Base-by-base conservation (phyloP, 2,888 invertebrate genomes). In the Clusia tigrina region DNA sequence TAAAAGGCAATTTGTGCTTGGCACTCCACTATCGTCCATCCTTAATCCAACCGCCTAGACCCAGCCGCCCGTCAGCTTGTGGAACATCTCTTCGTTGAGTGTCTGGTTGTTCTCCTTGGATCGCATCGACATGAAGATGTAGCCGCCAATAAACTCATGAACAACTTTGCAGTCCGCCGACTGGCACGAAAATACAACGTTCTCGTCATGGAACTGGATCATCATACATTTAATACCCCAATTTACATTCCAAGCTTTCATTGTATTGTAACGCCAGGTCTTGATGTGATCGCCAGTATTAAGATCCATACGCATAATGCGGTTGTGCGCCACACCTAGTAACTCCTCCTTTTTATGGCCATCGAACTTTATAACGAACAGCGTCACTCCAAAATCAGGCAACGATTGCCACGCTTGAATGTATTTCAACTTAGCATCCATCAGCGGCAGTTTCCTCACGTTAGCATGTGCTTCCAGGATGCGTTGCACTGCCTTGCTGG, bases 151-250 rank as follows among this genome's bases (percentile, higher is more conserved):
- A 83, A 97, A 98, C 84, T 98, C 98, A 83, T 98, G 98, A 5
- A 97, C 92, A 0, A 97, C 96, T 86, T 99, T 99, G 83, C 98
- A 99, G 83, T 98, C 98, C 0, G 98, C 96, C 2, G 97, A 97
- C 63, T 94, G 89, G 62, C 96, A 96, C 58, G 94, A 94, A 86
- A 99, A 99, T 66, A 95, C 90, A n/a, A 96, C 92, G 78, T 92
- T 93, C 74, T 93, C 96, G 71, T 96, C 95, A 76, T 98, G 96
- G 80, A 98, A 96, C 80, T 98, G 96, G n/a, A 98, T 93, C 93
- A 95, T 95, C 91, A 99, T 95, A 83, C 96, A 94, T 95, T 95
- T 94, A 52, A 96, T 94, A 83, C 98, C 98, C 99, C 99, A 99
- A 85, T 99, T 99, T 2, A 99, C 97, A 82, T 97, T 97, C 99